Evolutionary conservation across 2,113 vertebrate genomes (phyloP).

Genomic region (Erythrolamprus reginae): DNA sequence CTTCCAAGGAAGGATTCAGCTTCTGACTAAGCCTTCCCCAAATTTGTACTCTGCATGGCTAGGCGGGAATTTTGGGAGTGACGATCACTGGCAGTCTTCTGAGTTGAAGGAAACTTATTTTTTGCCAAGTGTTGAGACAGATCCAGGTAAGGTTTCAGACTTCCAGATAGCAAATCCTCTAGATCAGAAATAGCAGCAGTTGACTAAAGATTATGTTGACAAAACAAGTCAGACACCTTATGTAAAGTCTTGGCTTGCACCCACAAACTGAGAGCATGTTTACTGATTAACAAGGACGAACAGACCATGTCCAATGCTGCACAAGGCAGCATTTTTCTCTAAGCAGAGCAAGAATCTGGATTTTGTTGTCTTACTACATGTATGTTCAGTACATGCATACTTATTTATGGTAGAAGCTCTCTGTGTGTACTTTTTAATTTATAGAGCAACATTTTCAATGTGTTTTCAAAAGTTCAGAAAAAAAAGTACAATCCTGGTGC

Average conservation of each 20-base stretch:
- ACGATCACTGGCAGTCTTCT: neutral
- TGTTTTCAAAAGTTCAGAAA: neutral
- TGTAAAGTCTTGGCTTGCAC: neutral
- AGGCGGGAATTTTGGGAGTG: neutral
- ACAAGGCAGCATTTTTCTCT: neutral
- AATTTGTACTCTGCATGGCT: neutral
- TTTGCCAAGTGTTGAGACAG: neutral
- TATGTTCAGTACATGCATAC: neutral
- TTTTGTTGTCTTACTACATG: neutral
- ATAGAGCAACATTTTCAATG: neutral
- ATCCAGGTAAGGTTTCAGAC: neutral
- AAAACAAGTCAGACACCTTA: neutral
- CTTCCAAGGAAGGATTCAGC: neutral
- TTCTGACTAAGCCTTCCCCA: neutral
- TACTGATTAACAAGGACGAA: neutral
- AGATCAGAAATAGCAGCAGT: neutral
- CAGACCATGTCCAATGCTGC: neutral
- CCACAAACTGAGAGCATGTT: neutral
- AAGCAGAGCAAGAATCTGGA: neutral
- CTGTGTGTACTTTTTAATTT: neutral
- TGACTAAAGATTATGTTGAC: neutral
- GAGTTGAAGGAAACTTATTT: neutral
- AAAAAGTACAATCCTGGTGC: neutral
- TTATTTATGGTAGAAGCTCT: neutral
- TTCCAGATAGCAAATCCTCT: neutral